phyloP scores from a whole-genome alignment of 2,113 vertebrate genomes.

The Pterocles burchelli region DNA sequence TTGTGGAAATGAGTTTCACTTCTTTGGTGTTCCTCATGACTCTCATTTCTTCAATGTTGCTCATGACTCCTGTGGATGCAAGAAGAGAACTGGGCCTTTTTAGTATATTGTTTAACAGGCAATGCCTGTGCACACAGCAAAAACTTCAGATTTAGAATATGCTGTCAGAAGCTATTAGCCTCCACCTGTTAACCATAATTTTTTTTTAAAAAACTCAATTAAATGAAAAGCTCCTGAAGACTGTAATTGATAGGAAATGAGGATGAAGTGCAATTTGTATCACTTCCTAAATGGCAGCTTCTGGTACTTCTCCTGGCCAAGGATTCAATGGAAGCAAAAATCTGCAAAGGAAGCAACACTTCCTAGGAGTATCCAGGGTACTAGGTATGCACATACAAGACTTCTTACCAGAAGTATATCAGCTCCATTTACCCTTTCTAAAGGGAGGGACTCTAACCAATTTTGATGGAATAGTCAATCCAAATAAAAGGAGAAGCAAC shows the following conservation, averaged over 20 bases:
- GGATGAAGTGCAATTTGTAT: neutral
- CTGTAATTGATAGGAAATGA: neutral
- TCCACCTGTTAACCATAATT: neutral
- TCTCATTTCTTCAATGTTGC: neutral
- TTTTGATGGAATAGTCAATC: neutral
- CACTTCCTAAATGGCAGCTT: neutral
- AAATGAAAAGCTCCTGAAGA: neutral
- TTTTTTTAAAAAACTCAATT: neutral
- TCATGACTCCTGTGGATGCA: neutral
- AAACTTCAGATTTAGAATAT: neutral
- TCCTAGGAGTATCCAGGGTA: neutral
- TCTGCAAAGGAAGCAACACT: neutral
- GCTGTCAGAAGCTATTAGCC: neutral
- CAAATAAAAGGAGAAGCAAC: neutral
- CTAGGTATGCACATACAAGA: rapidly evolving
- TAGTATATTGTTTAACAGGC: neutral
- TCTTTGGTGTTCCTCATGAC: neutral
- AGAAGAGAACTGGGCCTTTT: neutral
- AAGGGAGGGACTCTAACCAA: neutral
- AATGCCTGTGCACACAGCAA: neutral
- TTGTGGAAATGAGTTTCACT: neutral
- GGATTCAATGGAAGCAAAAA: neutral
- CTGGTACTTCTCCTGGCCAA: neutral
- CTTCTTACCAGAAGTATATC: neutral
- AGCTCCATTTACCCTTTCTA: neutral